A percentile compares a stretch with the other conserved stretches of the same genome.
Evolutionary conservation across 2,797 vertebrate species (phyloP).

Genomic region (Megalops cyprinoides): DNA sequence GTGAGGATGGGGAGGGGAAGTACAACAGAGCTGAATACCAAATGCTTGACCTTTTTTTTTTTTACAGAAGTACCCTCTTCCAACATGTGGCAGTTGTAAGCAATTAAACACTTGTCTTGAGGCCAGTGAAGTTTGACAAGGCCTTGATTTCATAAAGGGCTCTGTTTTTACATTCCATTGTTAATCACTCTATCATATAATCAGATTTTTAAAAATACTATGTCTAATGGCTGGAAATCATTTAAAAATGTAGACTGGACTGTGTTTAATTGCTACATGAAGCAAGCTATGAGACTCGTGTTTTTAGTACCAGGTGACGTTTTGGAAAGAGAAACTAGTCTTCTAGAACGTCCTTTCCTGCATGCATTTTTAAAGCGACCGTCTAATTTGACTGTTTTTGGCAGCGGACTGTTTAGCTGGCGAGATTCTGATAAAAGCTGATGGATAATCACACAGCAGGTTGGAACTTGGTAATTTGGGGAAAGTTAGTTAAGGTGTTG

Average conservation of each 20-base stretch:
- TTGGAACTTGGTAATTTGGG: constrained; percentile 49
- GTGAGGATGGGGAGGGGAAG: constrained; percentile 44
- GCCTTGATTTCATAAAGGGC: background rate
- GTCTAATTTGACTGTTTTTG: constrained; percentile 25
- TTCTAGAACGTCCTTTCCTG: constrained; percentile 4
- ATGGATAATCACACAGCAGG: constrained; percentile 41
- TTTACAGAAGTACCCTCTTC: constrained; percentile 46
- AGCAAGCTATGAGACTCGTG: constrained; percentile 15
- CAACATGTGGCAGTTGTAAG: constrained; percentile 52
- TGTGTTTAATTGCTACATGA: constrained; percentile 3
- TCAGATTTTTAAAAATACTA: background rate
- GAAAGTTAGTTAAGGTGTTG: constrained; percentile 54
- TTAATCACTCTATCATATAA: constrained; percentile 8
- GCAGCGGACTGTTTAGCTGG: constrained; percentile 16
- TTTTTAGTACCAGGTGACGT: constrained; percentile 28
- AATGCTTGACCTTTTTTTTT: constrained; percentile 60
- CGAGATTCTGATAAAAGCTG: constrained; percentile 30
- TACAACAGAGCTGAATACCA: constrained; percentile 57
- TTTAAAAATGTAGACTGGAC: background rate
- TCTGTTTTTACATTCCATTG: background rate
- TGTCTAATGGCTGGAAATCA: background rate
- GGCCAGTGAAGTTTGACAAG: background rate
- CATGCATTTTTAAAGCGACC: constrained; percentile 10
- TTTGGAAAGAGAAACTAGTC: background rate
- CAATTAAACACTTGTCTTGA: constrained; percentile 35